These are phyloP conservation scores for Oriolus oriolus DNA, from an alignment of 2,113 vertebrate species.

Conservation along the genomic window DNA sequence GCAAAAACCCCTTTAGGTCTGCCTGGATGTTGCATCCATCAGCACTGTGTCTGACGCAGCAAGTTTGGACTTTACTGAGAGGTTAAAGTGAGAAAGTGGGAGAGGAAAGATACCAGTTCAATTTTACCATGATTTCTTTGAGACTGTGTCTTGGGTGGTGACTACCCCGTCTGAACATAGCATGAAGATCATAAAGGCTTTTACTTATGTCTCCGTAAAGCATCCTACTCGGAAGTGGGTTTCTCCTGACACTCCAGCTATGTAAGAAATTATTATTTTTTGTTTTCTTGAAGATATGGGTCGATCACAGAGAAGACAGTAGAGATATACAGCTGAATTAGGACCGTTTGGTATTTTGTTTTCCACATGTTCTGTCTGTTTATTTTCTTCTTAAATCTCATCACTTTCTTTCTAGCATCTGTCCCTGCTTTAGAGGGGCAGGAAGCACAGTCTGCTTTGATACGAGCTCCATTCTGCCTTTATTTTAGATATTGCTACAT, in stretches of 20 bases:
- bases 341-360: not conserved
- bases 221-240: not conserved
- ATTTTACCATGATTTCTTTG: not conserved
- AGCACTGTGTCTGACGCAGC: not conserved
- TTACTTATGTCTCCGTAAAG: not conserved
- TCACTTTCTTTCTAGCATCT: not conserved
- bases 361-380: slow-evolving; percentile 11
- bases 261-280: not conserved
- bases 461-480: not conserved
- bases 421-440: not conserved
- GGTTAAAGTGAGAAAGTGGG: not conserved
- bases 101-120: not conserved
- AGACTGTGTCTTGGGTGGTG: not conserved
- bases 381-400: slow-evolving; percentile 3
- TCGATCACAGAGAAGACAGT: not conserved
- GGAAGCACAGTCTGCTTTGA: slow-evolving; percentile 28
- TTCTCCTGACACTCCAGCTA: not conserved
- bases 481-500: slow-evolving; percentile 8
- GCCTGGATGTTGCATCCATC: not conserved
- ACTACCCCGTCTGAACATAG: not conserved
- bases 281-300: not conserved
- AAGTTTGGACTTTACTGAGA: not conserved
- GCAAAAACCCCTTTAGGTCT: not conserved
- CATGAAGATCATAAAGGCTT: not conserved
- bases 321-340: not conserved